Base-by-base conservation (phyloP, 92 coral and sea anemone species). In the Phenganax stokvisi region DNA sequence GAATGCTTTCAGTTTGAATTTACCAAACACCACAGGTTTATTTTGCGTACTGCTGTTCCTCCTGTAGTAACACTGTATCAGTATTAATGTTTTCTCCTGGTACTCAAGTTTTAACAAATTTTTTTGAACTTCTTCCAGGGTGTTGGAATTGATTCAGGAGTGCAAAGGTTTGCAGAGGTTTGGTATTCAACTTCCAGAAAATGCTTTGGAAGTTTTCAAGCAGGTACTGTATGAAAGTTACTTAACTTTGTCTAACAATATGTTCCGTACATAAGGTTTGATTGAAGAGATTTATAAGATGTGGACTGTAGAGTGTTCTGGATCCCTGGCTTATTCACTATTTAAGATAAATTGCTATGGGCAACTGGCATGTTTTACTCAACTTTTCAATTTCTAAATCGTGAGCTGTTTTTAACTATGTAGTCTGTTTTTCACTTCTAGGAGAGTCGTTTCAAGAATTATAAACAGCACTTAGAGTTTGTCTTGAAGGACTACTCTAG, bases 391-490 rank as follows among this genome's bases (percentile, higher is more conserved):
- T 59, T 58, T 0, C 67, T 16, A 0, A 47, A 9, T 12, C 54
- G 0, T 85, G 27, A 17, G 30, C 28, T 20, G 27, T 10, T 27
- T n/a, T 37, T 44, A 5, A 37, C 47, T 37, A 37, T 20, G 25
- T 37, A 37, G 47, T 37, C 5, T 37, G 47, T 5, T 37, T 2
- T 37, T 58, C 65, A n/a, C 30, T 66, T 31, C 16, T 78, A 94
- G 98, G 98, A 94, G 86, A 86, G 87, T 37, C 97, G 98, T 58
- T 89, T 94, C 9, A 94, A 94, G 88, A 83, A 89, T 75, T 94
- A 94, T 90, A 92, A 90, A 55, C 98, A 94, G 85, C 92, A 96
- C 15, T 79, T 94, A 72, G 97, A 94, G 79, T 91, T 91, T 12
- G 87, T 94, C 51, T 88, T 94, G 9, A 90, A 88, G 72, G 90